Conservation (phyloP, 1,140 invertebrate species). For the Pseudomyrmex sp. region DNA sequence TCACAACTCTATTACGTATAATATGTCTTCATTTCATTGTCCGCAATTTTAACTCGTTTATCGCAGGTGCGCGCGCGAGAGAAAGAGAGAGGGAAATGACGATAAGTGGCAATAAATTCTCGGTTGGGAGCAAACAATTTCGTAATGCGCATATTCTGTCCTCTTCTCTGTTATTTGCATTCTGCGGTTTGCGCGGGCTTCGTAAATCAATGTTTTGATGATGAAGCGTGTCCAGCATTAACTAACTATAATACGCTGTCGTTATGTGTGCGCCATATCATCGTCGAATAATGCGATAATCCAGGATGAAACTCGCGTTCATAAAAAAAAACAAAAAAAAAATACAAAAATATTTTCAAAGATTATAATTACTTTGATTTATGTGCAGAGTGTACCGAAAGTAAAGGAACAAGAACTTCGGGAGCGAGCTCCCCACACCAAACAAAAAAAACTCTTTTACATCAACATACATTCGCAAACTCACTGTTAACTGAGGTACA, state of each 20-base stretch:
- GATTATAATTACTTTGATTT: too few relatives aligned
- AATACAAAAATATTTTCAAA: background rate
- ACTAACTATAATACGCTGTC: background rate
- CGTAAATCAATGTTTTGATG: constrained; percentile 30
- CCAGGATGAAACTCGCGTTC: background rate
- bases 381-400: too few relatives aligned
- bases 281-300: background rate
- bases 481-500: too few relatives aligned
- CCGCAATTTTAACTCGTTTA: constrained; percentile 30
- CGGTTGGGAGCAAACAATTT: constrained; percentile 38
- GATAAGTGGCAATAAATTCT: constrained; percentile 34
- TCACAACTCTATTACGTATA: background rate
- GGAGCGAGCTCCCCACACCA: too few relatives aligned
- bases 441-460: too few relatives aligned
- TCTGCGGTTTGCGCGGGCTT: background rate
- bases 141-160: constrained; percentile 18
- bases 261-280: background rate
- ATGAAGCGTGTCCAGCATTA: constrained; percentile 4
- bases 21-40: constrained; percentile 11
- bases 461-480: too few relatives aligned
- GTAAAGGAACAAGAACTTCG: too few relatives aligned
- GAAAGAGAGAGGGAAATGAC: background rate
- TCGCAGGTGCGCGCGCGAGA: background rate
- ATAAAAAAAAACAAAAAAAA: background rate
- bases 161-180: background rate